phyloP scores from a whole-genome alignment of 2,797 vertebrate species.

The Nyctalus aviator region DNA sequence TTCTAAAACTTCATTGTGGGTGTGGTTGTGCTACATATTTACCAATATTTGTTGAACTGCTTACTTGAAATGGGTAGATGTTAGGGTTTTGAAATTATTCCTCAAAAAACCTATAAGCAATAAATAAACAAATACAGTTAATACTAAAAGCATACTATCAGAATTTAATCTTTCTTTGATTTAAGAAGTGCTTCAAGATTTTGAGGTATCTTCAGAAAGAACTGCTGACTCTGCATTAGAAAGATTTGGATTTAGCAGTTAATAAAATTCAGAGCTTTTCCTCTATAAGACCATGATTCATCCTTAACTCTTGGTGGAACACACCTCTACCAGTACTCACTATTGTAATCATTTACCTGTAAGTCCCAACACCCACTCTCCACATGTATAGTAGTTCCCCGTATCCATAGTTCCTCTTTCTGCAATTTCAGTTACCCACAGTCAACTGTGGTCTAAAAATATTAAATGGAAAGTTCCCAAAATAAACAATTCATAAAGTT shows the following conservation, averaged over 20 bases:
- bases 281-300: background rate
- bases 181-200: background rate
- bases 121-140: background rate
- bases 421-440: background rate
- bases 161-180: conserved; percentile 40
- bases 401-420: background rate
- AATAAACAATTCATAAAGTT: background rate
- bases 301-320: background rate
- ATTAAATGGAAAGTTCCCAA: background rate
- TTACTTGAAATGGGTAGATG: background rate
- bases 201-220: background rate
- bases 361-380: background rate
- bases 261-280: background rate
- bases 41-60: background rate
- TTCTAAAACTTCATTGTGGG: background rate
- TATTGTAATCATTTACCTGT: too few relatives aligned
- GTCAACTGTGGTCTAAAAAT: background rate
- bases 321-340: background rate
- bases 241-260: background rate
- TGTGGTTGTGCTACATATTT: background rate
- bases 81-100: background rate
- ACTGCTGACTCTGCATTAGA: background rate
- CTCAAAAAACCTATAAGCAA: background rate
- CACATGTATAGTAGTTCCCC: background rate
- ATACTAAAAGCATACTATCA: background rate